A percentile compares a stretch with the other conserved stretches of the same genome.
Conservation (phyloP, 2,113 vertebrate species). For the Mixornis gularis region DNA sequence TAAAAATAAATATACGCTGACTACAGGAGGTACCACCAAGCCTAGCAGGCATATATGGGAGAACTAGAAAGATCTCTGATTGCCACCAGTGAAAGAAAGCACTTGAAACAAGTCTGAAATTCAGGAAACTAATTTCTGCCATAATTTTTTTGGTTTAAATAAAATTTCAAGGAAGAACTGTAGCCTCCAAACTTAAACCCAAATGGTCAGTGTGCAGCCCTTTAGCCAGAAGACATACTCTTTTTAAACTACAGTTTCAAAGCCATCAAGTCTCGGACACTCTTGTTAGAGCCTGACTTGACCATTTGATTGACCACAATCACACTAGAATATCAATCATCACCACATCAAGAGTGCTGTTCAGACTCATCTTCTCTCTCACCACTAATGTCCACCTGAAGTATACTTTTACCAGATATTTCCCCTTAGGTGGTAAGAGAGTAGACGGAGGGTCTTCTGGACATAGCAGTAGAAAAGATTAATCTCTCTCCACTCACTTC, state of each 20-base stretch:
- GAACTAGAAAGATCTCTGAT: not conserved
- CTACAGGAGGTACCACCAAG: not conserved
- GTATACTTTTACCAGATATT: not conserved
- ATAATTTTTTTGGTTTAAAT: not conserved
- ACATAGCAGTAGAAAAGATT: not conserved
- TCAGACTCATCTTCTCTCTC: not conserved
- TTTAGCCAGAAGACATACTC: not conserved
- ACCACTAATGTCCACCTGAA: not conserved
- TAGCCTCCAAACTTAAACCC: not conserved
- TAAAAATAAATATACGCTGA: not conserved
- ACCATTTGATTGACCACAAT: not conserved
- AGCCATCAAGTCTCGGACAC: not conserved
- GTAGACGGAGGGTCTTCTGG: not conserved
- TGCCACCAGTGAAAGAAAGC: not conserved
- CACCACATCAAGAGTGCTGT: not conserved
- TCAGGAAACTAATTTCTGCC: not conserved
- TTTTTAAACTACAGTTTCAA: not conserved
- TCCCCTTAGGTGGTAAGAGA: not conserved
- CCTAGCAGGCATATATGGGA: not conserved
- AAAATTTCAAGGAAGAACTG: not conserved
- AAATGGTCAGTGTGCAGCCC: not conserved
- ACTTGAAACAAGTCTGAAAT: not conserved
- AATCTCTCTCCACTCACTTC: not conserved
- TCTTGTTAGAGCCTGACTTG: not conserved
- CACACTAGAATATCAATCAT: not conserved